Percentiles rank a stretch among this genome's conserved stretches.
Conservation (phyloP, 37 sponge, comb jelly and placozoan species). For the Mnemiopsis leidyi region DNA sequence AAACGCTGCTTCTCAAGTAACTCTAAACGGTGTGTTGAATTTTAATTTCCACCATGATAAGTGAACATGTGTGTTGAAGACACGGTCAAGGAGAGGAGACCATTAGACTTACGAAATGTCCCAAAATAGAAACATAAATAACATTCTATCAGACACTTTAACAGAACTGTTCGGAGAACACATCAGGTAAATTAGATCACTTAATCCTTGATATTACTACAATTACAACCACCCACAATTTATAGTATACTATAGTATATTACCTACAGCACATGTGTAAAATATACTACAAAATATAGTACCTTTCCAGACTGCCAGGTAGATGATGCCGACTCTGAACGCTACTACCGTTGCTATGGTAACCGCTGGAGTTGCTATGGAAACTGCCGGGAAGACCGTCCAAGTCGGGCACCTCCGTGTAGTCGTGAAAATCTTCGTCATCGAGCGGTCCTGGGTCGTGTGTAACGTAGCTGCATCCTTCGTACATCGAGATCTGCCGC, state of each 20-base stretch:
- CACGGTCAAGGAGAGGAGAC: no score
- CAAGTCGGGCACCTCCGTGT: conserved; percentile 43
- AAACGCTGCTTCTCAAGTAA: background rate
- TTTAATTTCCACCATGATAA: background rate
- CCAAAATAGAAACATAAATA: background rate
- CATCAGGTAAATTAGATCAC: background rate
- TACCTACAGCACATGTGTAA: no score
- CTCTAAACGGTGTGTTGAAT: background rate
- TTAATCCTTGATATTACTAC: no score
- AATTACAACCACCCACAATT: no score
- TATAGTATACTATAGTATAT: no score
- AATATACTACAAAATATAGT: no score
- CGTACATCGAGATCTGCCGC: background rate
- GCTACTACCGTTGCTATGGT: conserved; percentile 22
- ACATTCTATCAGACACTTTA: background rate
- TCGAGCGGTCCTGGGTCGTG: background rate
- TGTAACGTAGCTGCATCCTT: conserved; percentile 10
- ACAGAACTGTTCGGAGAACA: background rate
- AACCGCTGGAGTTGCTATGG: conserved; percentile 26
- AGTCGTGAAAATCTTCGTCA: conserved; percentile 53
- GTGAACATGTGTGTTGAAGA: background rate
- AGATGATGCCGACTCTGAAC: background rate
- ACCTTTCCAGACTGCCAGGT: background rate
- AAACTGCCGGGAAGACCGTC: background rate
- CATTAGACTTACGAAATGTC: background rate